These are phyloP conservation scores for Anoplolepis gracilipes DNA, from an alignment of 1,140 invertebrate species.

Conservation along the genomic window DNA sequence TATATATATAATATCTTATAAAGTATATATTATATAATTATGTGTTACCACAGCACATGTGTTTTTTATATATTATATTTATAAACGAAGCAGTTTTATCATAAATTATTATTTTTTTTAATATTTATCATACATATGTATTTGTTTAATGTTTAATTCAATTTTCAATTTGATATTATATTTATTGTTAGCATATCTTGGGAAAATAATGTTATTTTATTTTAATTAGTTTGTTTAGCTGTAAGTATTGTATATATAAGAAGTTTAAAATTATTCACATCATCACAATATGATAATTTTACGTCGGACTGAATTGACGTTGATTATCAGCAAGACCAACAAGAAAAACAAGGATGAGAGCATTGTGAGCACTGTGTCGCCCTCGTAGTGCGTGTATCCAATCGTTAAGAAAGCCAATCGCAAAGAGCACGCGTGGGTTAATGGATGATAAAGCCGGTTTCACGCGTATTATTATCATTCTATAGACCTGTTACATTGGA, in stretches of 20 bases:
- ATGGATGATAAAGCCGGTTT: conserved; percentile 25
- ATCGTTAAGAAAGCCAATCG: conserved; percentile 19
- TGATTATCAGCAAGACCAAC: conserved; percentile 6
- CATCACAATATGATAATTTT: not conserved
- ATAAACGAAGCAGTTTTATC: not conserved
- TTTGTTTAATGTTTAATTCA: not conserved
- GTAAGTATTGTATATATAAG: not conserved
- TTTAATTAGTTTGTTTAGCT: conserved; percentile 2
- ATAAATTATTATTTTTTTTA: not conserved
- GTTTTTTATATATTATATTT: not conserved
- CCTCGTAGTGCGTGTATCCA: conserved; percentile 3
- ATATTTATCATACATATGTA: not conserved
- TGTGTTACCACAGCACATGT: not conserved
- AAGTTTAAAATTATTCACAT: not conserved
- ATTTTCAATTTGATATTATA: not conserved
- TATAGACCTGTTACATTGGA: not conserved
- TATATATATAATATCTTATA: too few species aligned
- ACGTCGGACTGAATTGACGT: not conserved
- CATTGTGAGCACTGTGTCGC: conserved; percentile 13
- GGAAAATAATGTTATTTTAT: not conserved
- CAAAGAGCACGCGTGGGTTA: conserved; percentile 31
- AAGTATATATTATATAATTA: not conserved
- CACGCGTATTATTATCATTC: not conserved
- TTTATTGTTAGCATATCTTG: not conserved
- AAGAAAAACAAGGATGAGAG: not conserved